These are phyloP conservation scores for Oscheius sp. DNA, from an alignment of 2,888 invertebrate genomes.

Conservation along the genomic window DNA sequence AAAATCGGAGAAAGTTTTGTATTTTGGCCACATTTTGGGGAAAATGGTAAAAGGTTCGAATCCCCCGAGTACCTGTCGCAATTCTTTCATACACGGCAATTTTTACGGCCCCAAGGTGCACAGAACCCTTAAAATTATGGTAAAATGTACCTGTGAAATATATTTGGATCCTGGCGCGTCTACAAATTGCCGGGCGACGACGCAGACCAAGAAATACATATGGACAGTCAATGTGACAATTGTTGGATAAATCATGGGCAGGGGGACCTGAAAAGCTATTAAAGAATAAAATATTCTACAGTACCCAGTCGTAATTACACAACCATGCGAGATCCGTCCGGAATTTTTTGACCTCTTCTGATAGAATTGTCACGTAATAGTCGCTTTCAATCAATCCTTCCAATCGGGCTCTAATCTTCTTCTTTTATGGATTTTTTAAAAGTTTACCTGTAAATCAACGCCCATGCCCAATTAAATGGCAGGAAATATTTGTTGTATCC, in stretches of 20 bases:
- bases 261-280: conserved; percentile 51
- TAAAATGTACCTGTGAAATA: conserved; percentile 2
- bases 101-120: too few relatives aligned
- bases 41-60: too few relatives aligned
- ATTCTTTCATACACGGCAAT: too few relatives aligned
- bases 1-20: too few relatives aligned
- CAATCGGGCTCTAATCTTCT: conserved; percentile 42
- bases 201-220: conserved; percentile 60
- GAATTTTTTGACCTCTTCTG: conserved; percentile 63
- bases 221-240: conserved; percentile 70
- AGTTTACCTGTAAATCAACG: conserved; percentile 45
- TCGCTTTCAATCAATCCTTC: conserved; percentile 58
- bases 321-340: conserved; percentile 66
- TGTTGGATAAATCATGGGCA: conserved; percentile 71
- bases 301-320: conserved; percentile 71
- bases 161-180: conserved; percentile 42
- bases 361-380: conserved; percentile 59
- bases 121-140: too few relatives aligned
- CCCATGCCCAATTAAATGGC: conserved; percentile 61
- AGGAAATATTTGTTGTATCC: conserved; percentile 57
- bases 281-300: too few relatives aligned
- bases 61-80: too few relatives aligned
- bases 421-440: background rate
- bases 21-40: too few relatives aligned
- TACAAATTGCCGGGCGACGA: conserved; percentile 57